Evolutionary conservation across 2,113 vertebrate genomes (phyloP).

Genomic region (Etheostoma cragini): DNA sequence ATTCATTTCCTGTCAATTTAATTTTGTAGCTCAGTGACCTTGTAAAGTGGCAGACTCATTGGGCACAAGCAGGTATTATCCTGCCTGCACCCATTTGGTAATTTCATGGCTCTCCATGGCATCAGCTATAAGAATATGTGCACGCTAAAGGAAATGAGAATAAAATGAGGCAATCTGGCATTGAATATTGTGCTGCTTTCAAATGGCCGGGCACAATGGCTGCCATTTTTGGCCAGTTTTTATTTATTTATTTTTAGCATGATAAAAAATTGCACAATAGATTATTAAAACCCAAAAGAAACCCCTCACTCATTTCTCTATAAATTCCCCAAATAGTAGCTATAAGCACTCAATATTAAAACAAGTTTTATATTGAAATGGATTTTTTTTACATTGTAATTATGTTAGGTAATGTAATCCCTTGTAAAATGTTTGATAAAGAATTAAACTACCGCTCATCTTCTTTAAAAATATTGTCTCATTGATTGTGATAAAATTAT

Average conservation of each 20-base stretch:
- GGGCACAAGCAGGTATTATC: slow-evolving; percentile 47
- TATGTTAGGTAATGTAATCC: neutral
- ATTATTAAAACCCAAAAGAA: neutral
- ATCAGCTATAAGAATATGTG: slow-evolving; percentile 24
- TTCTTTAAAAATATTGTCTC: neutral
- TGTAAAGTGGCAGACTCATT: slow-evolving; percentile 54
- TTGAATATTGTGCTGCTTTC: slow-evolving; percentile 20
- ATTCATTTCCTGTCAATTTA: slow-evolving; percentile 67
- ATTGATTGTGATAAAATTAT: neutral
- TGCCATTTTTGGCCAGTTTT: slow-evolving; percentile 1
- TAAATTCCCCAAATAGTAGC: neutral
- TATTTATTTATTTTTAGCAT: neutral
- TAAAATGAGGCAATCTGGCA: slow-evolving; percentile 54
- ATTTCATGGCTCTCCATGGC: slow-evolving; percentile 43
- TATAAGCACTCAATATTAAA: neutral
- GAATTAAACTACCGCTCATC: neutral
- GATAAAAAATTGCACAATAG: neutral
- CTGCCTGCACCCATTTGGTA: slow-evolving; percentile 42
- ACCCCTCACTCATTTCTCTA: neutral
- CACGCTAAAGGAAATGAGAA: slow-evolving; percentile 40
- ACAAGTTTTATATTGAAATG: too few relatives aligned
- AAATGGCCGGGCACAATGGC: slow-evolving; percentile 8
- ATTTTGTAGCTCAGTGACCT: slow-evolving; percentile 58
- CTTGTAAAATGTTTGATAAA: neutral
- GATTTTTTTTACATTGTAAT: neutral